These are phyloP conservation scores for Cyrtonyx montezumae DNA, from an alignment of 2,113 vertebrate genomes.

Conservation along the genomic window DNA sequence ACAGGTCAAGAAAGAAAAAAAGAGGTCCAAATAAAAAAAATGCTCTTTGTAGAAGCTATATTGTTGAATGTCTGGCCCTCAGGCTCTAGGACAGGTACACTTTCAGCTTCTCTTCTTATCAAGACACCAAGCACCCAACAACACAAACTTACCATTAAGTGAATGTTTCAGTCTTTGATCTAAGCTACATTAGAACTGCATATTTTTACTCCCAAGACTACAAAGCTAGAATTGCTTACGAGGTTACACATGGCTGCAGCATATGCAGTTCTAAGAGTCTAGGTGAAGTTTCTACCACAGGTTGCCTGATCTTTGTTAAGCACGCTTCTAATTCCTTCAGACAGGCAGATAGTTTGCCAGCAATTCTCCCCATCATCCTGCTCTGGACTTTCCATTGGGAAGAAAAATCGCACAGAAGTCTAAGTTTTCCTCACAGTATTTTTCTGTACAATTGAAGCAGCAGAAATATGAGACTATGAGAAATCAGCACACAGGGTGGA, in stretches of 20 bases:
- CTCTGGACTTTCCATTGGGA: not conserved
- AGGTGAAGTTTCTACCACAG: not conserved
- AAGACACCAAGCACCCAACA: not conserved
- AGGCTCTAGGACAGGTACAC: not conserved
- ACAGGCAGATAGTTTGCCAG: conserved; percentile 4
- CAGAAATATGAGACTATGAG: not conserved
- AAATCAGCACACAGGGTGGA: not conserved
- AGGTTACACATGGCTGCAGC: conserved; percentile 41
- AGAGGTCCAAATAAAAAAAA: not conserved
- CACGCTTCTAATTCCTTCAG: conserved; percentile 33
- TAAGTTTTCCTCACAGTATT: not conserved
- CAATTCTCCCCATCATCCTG: not conserved
- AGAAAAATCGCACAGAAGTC: conserved; percentile 3
- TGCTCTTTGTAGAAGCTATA: rapidly evolving
- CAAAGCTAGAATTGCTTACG: conserved; percentile 32
- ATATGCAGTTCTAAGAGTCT: not conserved
- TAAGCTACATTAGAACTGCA: conserved; percentile 39
- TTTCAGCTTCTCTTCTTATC: not conserved
- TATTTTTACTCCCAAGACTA: conserved; percentile 25
- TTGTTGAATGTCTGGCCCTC: not conserved
- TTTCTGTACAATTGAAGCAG: not conserved
- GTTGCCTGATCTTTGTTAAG: conserved; percentile 48
- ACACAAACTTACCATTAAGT: not conserved
- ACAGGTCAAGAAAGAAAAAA: not conserved
- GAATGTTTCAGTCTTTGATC: conserved; percentile 47